Percentiles rank a stretch among this genome's conserved stretches.
Evolutionary conservation across 37 sponge, comb jelly and placozoan genomes (phyloP).

Genomic region (Crambe crambe): DNA sequence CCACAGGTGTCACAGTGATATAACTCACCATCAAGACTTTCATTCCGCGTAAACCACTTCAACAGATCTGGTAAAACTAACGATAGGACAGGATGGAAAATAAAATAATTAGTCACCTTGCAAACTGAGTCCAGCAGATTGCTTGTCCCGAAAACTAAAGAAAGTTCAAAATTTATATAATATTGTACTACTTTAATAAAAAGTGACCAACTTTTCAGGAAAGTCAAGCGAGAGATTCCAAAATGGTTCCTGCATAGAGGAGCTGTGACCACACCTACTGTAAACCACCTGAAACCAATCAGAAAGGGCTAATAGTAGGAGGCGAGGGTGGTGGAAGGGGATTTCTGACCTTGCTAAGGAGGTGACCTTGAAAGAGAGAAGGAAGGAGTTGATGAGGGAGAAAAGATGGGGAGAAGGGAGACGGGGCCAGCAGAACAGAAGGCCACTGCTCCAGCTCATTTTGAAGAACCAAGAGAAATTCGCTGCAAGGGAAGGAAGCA

Average conservation of each 20-base stretch:
- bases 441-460: conserved; percentile 55
- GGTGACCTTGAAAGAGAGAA: conserved; percentile 66
- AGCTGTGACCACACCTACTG: conserved; percentile 49
- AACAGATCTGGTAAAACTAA: conserved; percentile 45
- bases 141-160: too few species aligned
- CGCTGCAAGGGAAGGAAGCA: conserved; percentile 23
- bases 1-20: conserved; percentile 38
- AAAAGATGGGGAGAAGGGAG: neutral
- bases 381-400: conserved; percentile 44
- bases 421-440: neutral
- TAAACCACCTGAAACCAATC: conserved; percentile 53
- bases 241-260: conserved; percentile 53
- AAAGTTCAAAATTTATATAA: too few species aligned
- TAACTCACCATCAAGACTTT: conserved; percentile 30
- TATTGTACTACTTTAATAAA: too few species aligned
- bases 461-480: conserved; percentile 59
- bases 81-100: too few species aligned
- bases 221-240: conserved; percentile 80
- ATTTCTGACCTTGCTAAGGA: conserved; percentile 43
- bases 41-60: conserved; percentile 37
- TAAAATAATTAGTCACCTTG: too few species aligned
- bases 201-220: conserved; percentile 29
- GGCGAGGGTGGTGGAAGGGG: too few species aligned
- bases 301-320: neutral
- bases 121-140: too few species aligned